Conservation (phyloP, 2,113 vertebrate genomes). For the Urocolius indicus region DNA sequence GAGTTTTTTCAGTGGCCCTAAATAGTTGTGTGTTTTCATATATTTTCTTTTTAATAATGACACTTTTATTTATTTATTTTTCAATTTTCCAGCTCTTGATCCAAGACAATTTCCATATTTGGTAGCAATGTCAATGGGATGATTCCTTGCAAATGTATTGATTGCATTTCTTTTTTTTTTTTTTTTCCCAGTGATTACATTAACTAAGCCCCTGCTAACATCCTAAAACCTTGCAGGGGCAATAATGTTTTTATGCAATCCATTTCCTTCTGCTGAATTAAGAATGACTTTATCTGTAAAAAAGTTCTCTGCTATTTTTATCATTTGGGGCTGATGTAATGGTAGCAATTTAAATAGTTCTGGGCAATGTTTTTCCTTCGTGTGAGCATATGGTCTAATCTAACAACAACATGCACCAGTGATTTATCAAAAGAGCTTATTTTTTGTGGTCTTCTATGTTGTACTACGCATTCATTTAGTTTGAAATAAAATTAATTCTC, state of each 20-base stretch:
- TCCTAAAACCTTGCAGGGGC: not conserved
- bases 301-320: conserved; percentile 22
- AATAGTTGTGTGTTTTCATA: not conserved
- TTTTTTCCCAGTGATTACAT: not conserved
- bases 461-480: not conserved
- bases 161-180: conserved; percentile 34
- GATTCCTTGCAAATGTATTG: conserved; percentile 8
- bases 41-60: not conserved
- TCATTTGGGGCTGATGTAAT: conserved; percentile 19
- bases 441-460: not conserved
- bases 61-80: not conserved
- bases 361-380: not conserved
- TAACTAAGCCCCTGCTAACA: not conserved
- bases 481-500: not conserved
- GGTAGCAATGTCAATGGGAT: not conserved
- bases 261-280: conserved; percentile 35
- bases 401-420: not conserved
- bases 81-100: not conserved
- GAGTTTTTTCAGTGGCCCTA: not conserved
- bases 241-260: conserved; percentile 25
- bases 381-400: conserved; percentile 13
- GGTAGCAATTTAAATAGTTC: conserved; percentile 32
- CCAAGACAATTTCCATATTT: not conserved
- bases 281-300: conserved; percentile 45
- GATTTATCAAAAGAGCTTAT: conserved; percentile 6